These are phyloP conservation scores for Lineus longissimus DNA, from an alignment of 1,140 invertebrate species.

Conservation along the genomic window DNA sequence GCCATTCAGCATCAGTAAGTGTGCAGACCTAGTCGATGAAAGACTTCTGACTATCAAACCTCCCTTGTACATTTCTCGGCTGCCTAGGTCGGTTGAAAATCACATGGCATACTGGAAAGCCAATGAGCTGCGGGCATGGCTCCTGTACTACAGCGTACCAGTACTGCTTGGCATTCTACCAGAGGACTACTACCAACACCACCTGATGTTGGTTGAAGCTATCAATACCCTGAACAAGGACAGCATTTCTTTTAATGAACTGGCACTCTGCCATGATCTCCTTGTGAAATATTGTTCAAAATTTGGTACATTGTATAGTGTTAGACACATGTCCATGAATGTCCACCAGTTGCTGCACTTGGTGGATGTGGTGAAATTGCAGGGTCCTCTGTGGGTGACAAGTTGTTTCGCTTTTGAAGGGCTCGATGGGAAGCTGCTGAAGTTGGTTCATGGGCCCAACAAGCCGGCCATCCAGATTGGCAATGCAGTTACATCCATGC, in stretches of 20 bases:
- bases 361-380: neutral
- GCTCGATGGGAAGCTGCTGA: neutral
- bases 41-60: neutral
- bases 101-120: neutral
- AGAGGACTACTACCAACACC: neutral
- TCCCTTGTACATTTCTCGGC: neutral
- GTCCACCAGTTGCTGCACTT: neutral
- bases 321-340: neutral
- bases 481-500: too few relatives aligned
- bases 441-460: neutral
- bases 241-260: too few relatives aligned
- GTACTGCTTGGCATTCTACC: neutral
- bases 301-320: neutral
- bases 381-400: neutral
- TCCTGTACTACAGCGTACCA: neutral
- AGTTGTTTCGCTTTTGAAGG: neutral
- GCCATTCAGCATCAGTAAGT: neutral
- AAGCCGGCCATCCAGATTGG: too few relatives aligned
- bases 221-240: neutral
- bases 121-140: neutral
- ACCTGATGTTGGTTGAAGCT: neutral
- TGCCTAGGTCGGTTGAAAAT: neutral
- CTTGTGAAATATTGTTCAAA: neutral
- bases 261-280: neutral
- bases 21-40: neutral